Percentiles rank a stretch among this genome's conserved stretches.
Conservation (phyloP, 1,140 invertebrate species). For the Ceratina japonica region DNA sequence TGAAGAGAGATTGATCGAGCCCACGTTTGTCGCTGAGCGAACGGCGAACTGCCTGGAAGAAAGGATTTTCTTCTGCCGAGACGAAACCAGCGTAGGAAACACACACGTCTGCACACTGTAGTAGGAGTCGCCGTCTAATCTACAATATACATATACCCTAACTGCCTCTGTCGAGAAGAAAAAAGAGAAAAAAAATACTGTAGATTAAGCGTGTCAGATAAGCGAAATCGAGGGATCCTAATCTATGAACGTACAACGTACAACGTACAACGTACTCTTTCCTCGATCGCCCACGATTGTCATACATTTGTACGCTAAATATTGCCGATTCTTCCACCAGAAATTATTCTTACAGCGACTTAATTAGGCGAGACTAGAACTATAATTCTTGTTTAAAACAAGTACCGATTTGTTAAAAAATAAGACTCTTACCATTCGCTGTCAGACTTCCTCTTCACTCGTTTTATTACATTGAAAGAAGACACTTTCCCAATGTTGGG, state of each 20-base stretch:
- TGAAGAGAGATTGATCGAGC: not conserved
- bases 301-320: not conserved
- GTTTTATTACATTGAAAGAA: no score
- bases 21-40: not conserved
- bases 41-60: slow-evolving; percentile 26
- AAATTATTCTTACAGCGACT: no score
- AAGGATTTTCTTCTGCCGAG: slow-evolving; percentile 32
- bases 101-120: not conserved
- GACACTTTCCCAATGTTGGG: no score
- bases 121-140: slow-evolving; percentile 20
- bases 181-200: not conserved
- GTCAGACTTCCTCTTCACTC: not conserved
- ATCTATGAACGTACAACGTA: no score
- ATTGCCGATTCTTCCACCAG: not conserved
- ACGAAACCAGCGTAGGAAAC: slow-evolving; percentile 27
- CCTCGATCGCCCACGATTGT: not conserved
- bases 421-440: not conserved
- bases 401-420: not conserved
- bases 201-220: slow-evolving; percentile 44
- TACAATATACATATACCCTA: slow-evolving; percentile 20
- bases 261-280: slow-evolving; percentile 5
- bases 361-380: not conserved
- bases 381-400: not conserved
- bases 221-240: slow-evolving; percentile 5
- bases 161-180: slow-evolving; percentile 39